phyloP scores from a whole-genome alignment of 2,888 invertebrate genomes.

The Drosophila robusta region DNA sequence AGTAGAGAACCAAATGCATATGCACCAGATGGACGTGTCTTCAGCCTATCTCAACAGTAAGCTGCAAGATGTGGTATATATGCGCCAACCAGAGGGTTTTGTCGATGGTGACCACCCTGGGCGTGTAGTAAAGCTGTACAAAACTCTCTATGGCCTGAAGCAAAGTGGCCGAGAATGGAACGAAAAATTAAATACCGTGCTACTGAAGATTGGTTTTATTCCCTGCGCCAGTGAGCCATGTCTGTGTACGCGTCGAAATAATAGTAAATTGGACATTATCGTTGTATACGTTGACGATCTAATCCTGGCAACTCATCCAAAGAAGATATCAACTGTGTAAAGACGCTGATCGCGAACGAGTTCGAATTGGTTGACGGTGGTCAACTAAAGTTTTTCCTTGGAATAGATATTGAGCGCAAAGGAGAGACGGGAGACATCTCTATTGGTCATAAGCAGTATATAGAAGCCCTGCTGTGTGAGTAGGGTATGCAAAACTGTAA shows the following conservation, averaged over 20 bases:
- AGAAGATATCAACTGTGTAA: slow-evolving; percentile 27
- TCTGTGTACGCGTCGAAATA: slow-evolving; percentile 25
- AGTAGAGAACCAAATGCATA: too few species aligned
- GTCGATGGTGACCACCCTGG: too few species aligned
- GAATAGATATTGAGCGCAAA: slow-evolving; percentile 41
- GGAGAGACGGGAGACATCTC: slow-evolving; percentile 23
- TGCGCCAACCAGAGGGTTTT: too few species aligned
- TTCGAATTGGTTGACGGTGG: slow-evolving; percentile 42
- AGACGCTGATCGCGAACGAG: slow-evolving; percentile 21
- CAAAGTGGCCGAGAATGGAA: too few species aligned
- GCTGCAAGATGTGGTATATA: too few species aligned
- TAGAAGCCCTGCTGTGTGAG: too few species aligned
- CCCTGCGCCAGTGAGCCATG: slow-evolving; percentile 44
- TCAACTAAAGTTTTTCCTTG: slow-evolving; percentile 33
- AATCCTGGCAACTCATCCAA: slow-evolving; percentile 30
- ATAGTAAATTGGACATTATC: slow-evolving; percentile 36
- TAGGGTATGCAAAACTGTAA: slow-evolving; percentile 12
- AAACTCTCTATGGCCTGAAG: too few species aligned
- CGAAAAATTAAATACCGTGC: too few species aligned
- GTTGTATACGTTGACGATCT: slow-evolving; percentile 54
- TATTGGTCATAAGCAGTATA: too few species aligned
- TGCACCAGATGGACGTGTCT: too few species aligned
- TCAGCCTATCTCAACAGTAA: too few species aligned
- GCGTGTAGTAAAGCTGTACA: too few species aligned
- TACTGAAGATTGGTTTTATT: slow-evolving; percentile 39